Base-by-base conservation (phyloP, 2,888 invertebrate genomes). In the Agrotis clavis region DNA sequence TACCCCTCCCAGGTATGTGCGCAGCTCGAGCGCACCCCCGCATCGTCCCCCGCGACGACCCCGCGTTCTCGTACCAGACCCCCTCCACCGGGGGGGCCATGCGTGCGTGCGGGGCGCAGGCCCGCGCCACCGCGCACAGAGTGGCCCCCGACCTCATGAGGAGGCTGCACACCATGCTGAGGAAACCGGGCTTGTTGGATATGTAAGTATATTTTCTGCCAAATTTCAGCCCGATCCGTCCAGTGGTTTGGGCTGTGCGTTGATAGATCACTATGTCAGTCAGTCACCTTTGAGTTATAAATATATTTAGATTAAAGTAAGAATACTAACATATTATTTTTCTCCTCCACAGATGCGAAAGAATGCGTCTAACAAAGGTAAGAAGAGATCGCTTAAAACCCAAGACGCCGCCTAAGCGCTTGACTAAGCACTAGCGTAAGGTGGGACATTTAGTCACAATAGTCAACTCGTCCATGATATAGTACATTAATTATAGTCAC, bases 31-130 rank as follows among this genome's bases (percentile, higher is more conserved):
- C 97, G 0, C 93, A 94, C 2, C 97, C 98, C 0, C 97, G 97
- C 54, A 87, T 98, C 1, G 90, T 91, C 9, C 97, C 98, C 0
- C 95, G 96, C 47, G 97, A 98, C 93, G 97, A 97, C 92, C 94
- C 97, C 2, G 96, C 97, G 25, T 98, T 98, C 92, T 96, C 97
- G 85, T 97, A 97, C 91, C 78, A 75, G 65, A 86, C 88, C 19
- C 71, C 74, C 87, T 35, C 67, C 72, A 63, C 79, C 21, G 74
- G 73, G 25, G 76, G 82, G 70, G 30, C 57, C 18, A 50, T 35
- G 57, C 71, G 61, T 50, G 79, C 85, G 9, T 95, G 95, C 88
- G 82, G 79, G 3, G 92, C 92, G 63, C 93, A 94, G 87, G 86
- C 91, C 64, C 90, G 89, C 41, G 90, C 90, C 74, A 92, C 93